A percentile compares a stretch with the other conserved stretches of the same genome.
phyloP scores from a whole-genome alignment of 2,113 vertebrate species.

The Anser cygnoides region DNA sequence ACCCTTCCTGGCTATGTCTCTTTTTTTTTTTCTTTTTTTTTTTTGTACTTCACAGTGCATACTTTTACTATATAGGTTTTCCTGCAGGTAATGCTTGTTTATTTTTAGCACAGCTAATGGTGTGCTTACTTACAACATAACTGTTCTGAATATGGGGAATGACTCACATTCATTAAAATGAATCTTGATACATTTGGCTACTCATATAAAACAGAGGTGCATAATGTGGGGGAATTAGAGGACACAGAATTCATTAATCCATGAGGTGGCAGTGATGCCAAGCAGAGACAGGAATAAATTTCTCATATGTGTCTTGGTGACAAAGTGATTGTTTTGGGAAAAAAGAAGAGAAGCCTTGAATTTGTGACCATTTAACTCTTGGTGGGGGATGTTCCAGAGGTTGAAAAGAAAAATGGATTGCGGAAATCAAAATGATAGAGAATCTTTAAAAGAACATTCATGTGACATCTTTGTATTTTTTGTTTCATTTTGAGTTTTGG shows the following conservation, averaged over 20 bases:
- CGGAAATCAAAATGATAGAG: neutral
- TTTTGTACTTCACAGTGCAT: neutral
- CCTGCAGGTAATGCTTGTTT: slow-evolving; percentile 67
- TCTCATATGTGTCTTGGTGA: slow-evolving; percentile 48
- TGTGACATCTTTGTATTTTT: neutral
- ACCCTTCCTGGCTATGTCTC: neutral
- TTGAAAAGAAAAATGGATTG: slow-evolving; percentile 17
- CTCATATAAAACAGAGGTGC: slow-evolving; percentile 58
- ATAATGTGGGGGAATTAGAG: slow-evolving; percentile 68
- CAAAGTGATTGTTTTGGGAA: slow-evolving; percentile 54
- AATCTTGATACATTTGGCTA: slow-evolving; percentile 75
- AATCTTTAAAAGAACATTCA: neutral
- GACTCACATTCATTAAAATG: slow-evolving; percentile 76
- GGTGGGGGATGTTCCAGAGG: neutral
- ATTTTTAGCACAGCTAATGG: slow-evolving; percentile 75
- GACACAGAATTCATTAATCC: slow-evolving; percentile 75
- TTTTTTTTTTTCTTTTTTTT: neutral
- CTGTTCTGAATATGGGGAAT: slow-evolving; percentile 65
- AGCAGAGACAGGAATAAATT: slow-evolving; percentile 62
- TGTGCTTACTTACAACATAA: slow-evolving; percentile 65
- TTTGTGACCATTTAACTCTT: slow-evolving; percentile 24
- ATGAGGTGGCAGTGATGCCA: slow-evolving; percentile 73
- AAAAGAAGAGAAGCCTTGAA: slow-evolving; percentile 33
- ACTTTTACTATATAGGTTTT: slow-evolving; percentile 59
- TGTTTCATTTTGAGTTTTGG: neutral